Percentiles rank a stretch among this genome's conserved stretches.
These are phyloP conservation scores for Nemapogon koenigi DNA, from an alignment of 2,888 invertebrate species.

Conservation along the genomic window DNA sequence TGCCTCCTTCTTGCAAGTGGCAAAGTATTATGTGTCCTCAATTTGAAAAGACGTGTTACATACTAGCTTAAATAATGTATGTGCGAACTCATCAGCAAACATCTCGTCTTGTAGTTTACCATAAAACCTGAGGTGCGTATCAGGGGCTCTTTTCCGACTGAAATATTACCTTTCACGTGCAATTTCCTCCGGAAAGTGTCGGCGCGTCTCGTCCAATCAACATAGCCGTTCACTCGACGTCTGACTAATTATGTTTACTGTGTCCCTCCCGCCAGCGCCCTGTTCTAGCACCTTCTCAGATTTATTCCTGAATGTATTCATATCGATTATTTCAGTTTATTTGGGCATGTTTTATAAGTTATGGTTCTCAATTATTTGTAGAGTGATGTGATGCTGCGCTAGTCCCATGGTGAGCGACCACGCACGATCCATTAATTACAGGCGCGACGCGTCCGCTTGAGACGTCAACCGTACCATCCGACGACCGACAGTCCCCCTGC, in stretches of 20 bases:
- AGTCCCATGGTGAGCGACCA: slow-evolving; percentile 22
- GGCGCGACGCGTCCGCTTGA: slow-evolving; percentile 26
- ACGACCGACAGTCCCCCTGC: slow-evolving; percentile 18
- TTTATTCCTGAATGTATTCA: slow-evolving; percentile 24
- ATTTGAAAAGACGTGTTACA: too few species aligned
- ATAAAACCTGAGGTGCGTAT: slow-evolving; percentile 23
- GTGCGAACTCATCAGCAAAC: slow-evolving; percentile 3
- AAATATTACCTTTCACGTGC: slow-evolving; percentile 40
- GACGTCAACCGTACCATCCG: slow-evolving; percentile 24
- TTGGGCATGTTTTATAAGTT: too few species aligned
- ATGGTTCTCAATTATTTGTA: too few species aligned
- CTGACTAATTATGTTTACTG: slow-evolving; percentile 44
- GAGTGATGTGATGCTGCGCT: slow-evolving; percentile 3
- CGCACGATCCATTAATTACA: slow-evolving; percentile 37
- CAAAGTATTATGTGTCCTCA: too few species aligned
- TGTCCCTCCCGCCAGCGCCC: slow-evolving; percentile 21
- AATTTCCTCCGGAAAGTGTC: slow-evolving; percentile 35
- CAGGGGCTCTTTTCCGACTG: slow-evolving; percentile 31
- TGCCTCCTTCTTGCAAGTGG: too few species aligned
- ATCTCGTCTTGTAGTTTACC: slow-evolving; percentile 1
- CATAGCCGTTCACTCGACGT: slow-evolving; percentile 28
- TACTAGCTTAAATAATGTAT: slow-evolving; percentile 2
- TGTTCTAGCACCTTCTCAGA: slow-evolving; percentile 17
- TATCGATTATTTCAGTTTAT: slow-evolving; percentile 15
- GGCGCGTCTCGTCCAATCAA: slow-evolving; percentile 41